Evolutionary conservation across 2,797 vertebrate species (phyloP).

Genomic region (Allobates femoralis): DNA sequence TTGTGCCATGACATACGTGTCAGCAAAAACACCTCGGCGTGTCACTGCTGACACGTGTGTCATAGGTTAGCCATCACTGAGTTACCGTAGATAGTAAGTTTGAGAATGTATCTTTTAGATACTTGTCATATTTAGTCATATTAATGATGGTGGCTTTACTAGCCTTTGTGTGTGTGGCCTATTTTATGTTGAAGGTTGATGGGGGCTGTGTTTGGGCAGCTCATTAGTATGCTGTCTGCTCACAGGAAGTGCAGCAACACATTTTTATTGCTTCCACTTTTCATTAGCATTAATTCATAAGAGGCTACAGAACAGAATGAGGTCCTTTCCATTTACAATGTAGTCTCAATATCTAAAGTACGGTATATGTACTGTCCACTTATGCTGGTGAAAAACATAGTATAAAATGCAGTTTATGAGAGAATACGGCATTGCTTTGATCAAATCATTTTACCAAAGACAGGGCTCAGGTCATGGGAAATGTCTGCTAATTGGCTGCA

Average conservation of each 20-base stretch:
- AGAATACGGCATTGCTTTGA: background rate
- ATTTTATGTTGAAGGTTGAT: background rate
- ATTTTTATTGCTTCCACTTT: slow-evolving; percentile 71
- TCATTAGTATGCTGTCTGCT: slow-evolving; percentile 28
- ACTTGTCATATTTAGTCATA: background rate
- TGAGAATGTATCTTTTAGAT: background rate
- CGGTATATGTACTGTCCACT: too few species aligned
- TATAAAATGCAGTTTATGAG: background rate
- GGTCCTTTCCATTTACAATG: background rate
- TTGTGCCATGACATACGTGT: too few species aligned
- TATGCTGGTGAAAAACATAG: background rate
- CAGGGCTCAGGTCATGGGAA: too few species aligned
- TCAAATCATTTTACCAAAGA: too few species aligned
- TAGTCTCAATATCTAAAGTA: background rate
- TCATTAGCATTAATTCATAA: slow-evolving; percentile 9
- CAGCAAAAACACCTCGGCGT: too few species aligned
- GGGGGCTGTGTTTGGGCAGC: slow-evolving; percentile 5
- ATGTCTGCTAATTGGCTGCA: too few species aligned
- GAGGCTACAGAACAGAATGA: background rate
- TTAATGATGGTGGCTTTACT: background rate
- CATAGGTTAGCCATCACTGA: too few species aligned
- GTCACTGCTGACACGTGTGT: too few species aligned
- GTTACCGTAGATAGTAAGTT: too few species aligned
- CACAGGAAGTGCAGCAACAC: slow-evolving; percentile 74
- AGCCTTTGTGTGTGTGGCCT: background rate